These are phyloP conservation scores for Heliangelus exortis DNA, from an alignment of 2,797 vertebrate genomes.

Conservation along the genomic window DNA sequence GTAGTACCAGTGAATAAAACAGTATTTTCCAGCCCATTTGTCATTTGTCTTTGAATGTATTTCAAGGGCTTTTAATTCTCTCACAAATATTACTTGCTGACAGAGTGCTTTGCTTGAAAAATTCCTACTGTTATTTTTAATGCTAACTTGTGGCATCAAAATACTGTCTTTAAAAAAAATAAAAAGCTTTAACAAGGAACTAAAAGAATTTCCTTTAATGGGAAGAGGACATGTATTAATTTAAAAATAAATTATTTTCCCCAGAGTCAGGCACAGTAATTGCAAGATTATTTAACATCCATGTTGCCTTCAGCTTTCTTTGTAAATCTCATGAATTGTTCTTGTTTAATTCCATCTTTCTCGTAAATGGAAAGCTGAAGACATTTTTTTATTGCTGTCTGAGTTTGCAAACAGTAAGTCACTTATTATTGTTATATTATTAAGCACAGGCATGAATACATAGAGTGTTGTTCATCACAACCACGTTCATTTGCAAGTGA, in stretches of 20 bases:
- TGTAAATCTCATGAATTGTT: neutral
- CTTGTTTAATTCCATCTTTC: neutral
- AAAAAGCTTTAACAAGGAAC: neutral
- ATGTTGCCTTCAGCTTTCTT: neutral
- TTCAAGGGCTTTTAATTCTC: constrained; percentile 13
- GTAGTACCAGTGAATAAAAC: neutral
- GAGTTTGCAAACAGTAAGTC: neutral
- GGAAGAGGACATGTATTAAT: neutral
- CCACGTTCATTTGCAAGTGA: neutral
- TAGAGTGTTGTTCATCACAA: neutral
- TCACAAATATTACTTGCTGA: constrained; percentile 4
- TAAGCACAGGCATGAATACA: neutral
- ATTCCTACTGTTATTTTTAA: neutral
- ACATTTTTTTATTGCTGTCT: neutral
- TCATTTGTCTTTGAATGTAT: neutral
- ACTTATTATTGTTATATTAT: neutral
- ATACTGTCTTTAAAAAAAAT: neutral
- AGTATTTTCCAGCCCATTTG: neutral
- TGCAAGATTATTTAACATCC: neutral
- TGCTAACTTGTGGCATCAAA: neutral
- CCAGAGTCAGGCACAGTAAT: neutral
- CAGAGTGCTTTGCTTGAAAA: constrained; percentile 18
- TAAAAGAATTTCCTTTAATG: neutral
- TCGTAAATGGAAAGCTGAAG: neutral
- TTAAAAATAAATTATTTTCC: neutral